phyloP scores from a whole-genome alignment of 2,113 vertebrate species.

The Rostratula benghalensis region DNA sequence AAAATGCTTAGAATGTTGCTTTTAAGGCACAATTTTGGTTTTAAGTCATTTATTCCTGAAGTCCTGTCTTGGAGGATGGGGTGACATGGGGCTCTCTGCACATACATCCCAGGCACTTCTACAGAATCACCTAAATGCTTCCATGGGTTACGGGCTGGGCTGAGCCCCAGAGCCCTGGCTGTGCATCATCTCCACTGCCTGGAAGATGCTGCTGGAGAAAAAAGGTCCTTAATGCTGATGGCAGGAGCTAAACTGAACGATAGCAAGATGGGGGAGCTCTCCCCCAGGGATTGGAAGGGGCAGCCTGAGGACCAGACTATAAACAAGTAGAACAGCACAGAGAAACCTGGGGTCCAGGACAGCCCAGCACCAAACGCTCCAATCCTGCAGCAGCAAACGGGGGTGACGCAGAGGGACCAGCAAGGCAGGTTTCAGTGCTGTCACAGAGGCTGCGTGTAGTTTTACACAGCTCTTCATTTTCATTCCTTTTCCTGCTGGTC shows the following conservation, averaged over 20 bases:
- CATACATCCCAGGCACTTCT: not conserved
- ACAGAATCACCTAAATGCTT: not conserved
- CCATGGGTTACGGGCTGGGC: not conserved
- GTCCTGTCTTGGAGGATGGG: not conserved
- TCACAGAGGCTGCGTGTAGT: not conserved
- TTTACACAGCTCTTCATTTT: not conserved
- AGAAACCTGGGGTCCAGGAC: not conserved
- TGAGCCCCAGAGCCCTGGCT: not conserved
- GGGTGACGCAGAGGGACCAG: not conserved
- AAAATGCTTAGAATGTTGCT: not conserved
- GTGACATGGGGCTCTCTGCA: not conserved
- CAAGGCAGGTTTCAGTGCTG: not conserved
- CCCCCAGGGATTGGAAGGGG: not conserved
- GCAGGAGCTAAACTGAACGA: not conserved
- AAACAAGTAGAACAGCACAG: not conserved
- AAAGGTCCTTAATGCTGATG: not conserved
- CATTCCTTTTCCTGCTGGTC: not conserved
- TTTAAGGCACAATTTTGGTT: not conserved
- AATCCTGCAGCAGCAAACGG: not conserved
- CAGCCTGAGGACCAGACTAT: not conserved
- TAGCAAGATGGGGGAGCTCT: not conserved
- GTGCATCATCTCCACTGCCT: not conserved
- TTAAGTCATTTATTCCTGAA: not conserved
- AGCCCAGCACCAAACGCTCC: not conserved
- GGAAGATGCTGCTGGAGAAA: not conserved